Evolutionary conservation across 2,797 vertebrate genomes (phyloP), one percentile per base, ranked within the genome.

Genomic region (Margarornis squamiger): DNA sequence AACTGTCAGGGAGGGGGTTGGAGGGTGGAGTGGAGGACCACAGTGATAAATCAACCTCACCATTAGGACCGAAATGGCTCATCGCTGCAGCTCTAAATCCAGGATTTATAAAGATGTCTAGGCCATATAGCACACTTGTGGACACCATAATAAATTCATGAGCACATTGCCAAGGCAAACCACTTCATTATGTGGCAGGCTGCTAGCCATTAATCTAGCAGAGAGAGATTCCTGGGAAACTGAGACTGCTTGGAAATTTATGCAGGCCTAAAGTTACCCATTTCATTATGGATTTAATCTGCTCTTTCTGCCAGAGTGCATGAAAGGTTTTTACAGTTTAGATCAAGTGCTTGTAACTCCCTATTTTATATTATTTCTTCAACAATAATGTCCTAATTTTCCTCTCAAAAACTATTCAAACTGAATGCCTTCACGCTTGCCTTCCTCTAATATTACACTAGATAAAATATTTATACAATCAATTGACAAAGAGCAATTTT

Each of bases 71-170:
- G 97, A 98, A 98, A 98, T 97, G 97, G 97, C 97, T 98, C 98
- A 98, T 98, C 98, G 91, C 97, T 91, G 97, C 97, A 94, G 98
- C 96, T 97, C 97, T 98, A 98, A 98, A 98, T 98, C 97, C 98
- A 98, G 98, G 99, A 99, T 99, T 99, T 99, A 99, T 99, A 99
- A 99, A 99, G 99, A 99, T 98, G 98, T 98, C 98, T 98, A 97
- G 97, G 97, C 98, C 97, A 93, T 98, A 98, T 98, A 98, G 98
- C 98, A 98, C 98, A 98, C 98, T 99, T 98, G 98, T 99, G 98
- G 99, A 99, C 98, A 98, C 98, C 97, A 98, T 98, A 98, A 99
- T 99, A 98, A 99, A 99, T 99, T 99, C 98, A 98, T 98, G 98
- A 98, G 98, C 98, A 98, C 97, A 98, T 98, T 99, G 98, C 98